Evolutionary conservation across 2,113 vertebrate species (phyloP).

Genomic region (Cephalopterus ornatus): DNA sequence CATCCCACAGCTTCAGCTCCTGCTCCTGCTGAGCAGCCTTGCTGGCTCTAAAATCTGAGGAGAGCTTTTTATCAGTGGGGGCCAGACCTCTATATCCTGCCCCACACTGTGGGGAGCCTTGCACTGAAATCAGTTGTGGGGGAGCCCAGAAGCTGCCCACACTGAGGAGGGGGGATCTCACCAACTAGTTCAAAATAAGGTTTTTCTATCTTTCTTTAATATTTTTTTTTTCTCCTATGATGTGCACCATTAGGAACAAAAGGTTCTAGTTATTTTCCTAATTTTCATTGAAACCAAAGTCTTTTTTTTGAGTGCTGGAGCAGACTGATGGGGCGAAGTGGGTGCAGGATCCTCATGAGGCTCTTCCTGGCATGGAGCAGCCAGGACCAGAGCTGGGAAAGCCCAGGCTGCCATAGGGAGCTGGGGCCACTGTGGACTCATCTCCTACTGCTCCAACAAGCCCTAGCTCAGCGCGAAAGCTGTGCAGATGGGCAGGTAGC

Average conservation of each 20-base stretch:
- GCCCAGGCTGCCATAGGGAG: background rate
- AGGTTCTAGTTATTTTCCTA: background rate
- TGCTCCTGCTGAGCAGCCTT: background rate
- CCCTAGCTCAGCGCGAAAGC: background rate
- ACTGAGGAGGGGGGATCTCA: background rate
- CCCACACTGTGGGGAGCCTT: background rate
- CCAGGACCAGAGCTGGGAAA: background rate
- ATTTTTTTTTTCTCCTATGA: background rate
- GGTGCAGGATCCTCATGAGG: fast-evolving
- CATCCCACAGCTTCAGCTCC: background rate
- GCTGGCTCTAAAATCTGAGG: background rate
- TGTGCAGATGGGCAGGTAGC: fast-evolving
- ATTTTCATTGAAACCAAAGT: background rate
- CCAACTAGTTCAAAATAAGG: background rate
- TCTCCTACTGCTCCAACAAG: background rate
- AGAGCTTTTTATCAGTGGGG: background rate
- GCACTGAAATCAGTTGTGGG: background rate
- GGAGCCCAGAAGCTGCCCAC: background rate
- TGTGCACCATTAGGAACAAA: background rate
- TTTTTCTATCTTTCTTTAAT: background rate
- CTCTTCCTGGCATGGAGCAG: fast-evolving
- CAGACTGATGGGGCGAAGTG: fast-evolving
- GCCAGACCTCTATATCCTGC: fast-evolving
- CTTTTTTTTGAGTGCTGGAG: background rate
- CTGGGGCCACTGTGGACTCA: background rate